Percentiles rank a stretch among this genome's conserved stretches.
Conservation (phyloP, 1,140 invertebrate genomes). For the Homarus americanus region DNA sequence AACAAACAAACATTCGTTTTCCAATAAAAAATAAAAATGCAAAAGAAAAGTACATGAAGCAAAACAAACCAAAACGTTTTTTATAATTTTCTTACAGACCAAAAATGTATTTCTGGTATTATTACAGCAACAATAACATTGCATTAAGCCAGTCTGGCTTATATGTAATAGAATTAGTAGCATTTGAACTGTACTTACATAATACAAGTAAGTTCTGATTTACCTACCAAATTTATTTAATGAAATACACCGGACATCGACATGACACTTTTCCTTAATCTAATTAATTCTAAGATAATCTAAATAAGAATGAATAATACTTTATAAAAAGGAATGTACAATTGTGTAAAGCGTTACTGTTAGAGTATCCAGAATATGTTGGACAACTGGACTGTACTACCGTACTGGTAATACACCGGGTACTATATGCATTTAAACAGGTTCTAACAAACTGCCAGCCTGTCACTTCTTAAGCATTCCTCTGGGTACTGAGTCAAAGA, state of each 20-base stretch:
- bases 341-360: not conserved
- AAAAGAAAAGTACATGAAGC: no score
- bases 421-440: no score
- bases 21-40: no score
- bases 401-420: not conserved
- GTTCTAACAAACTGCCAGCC: not conserved
- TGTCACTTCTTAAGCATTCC: not conserved
- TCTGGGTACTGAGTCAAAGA: not conserved
- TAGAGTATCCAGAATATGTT: not conserved
- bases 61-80: not conserved
- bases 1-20: no score
- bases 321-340: no score
- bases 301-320: not conserved
- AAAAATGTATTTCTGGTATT: not conserved
- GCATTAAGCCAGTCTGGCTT: not conserved
- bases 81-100: not conserved
- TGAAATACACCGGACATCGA: not conserved
- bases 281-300: no score
- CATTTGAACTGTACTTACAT: conserved; percentile 6
- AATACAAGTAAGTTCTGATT: not conserved
- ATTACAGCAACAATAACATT: not conserved
- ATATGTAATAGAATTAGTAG: not conserved
- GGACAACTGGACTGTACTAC: not conserved
- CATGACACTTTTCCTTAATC: no score
- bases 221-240: not conserved